phyloP scores from a whole-genome alignment of 2,888 invertebrate genomes.

The Pseudococcus jackbeardsleyi region DNA sequence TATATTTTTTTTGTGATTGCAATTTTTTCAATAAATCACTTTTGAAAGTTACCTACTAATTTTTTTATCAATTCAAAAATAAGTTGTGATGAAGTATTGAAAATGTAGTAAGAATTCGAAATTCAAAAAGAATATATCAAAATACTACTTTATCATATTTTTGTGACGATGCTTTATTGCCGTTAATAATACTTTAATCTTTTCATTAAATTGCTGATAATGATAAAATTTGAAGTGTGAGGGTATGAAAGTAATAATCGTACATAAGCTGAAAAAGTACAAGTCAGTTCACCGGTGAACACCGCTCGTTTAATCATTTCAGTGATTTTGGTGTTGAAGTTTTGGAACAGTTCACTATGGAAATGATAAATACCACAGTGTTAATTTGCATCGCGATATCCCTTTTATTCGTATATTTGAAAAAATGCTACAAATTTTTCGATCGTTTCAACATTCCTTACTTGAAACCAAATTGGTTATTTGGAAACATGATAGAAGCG shows the following conservation, averaged over 20 bases:
- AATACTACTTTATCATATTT: too few relatives aligned
- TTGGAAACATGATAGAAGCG: conserved; percentile 57
- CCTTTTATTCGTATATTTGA: neutral
- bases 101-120: too few relatives aligned
- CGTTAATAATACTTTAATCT: neutral
- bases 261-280: neutral
- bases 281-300: neutral
- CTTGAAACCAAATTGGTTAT: conserved; percentile 1
- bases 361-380: neutral
- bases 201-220: neutral
- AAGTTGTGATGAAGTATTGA: too few relatives aligned
- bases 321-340: neutral
- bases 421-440: conserved; percentile 18
- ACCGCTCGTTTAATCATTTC: neutral
- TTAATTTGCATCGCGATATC: neutral
- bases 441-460: neutral
- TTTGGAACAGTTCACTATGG: neutral
- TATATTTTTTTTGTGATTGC: conserved; percentile 33
- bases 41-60: neutral
- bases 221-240: neutral
- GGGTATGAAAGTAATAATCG: neutral
- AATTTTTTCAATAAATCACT: conserved; percentile 41
- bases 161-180: neutral
- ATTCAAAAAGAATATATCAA: too few relatives aligned
- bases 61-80: neutral